These are phyloP conservation scores for Eurytemora carolleeae DNA, from an alignment of 1,140 invertebrate genomes.

Conservation along the genomic window DNA sequence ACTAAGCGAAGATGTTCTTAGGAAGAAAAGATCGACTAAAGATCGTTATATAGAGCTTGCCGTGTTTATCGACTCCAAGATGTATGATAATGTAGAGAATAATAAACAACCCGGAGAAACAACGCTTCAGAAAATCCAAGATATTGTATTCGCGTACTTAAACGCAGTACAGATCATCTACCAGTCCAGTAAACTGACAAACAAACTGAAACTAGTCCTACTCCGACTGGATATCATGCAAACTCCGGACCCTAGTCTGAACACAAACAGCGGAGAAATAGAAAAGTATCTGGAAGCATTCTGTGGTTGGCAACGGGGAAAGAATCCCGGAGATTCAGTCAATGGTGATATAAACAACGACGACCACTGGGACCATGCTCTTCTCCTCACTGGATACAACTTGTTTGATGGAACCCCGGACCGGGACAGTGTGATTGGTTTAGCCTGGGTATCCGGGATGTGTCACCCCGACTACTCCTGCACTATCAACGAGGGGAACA, in stretches of 20 bases:
- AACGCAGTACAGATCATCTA: conserved; percentile 20
- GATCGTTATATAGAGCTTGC: background rate
- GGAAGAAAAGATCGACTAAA: background rate
- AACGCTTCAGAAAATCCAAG: background rate
- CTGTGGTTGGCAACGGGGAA: conserved; percentile 24
- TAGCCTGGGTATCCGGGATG: conserved; percentile 30
- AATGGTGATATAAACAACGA: conserved; percentile 14
- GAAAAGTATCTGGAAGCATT: conserved; percentile 25
- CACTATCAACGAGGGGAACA: conserved; percentile 28
- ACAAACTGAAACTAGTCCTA: conserved; percentile 18
- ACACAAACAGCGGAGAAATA: conserved; percentile 18
- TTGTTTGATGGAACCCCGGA: conserved; percentile 18
- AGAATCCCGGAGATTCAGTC: conserved; percentile 17
- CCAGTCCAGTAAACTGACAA: conserved; percentile 17
- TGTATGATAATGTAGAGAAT: background rate
- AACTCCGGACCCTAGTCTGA: conserved; percentile 3
- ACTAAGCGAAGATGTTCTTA: no score
- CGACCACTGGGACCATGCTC: conserved; percentile 33
- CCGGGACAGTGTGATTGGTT: conserved; percentile 21
- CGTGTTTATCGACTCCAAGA: background rate
- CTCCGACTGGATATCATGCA: conserved; percentile 20
- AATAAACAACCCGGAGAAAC: background rate
- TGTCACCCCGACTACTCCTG: conserved; percentile 26
- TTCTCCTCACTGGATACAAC: conserved; percentile 28
- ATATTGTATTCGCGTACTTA: background rate